Percentiles rank a stretch among this genome's conserved stretches.
phyloP scores from a whole-genome alignment of 2,888 invertebrate species.

The Criorhina ranunculi region DNA sequence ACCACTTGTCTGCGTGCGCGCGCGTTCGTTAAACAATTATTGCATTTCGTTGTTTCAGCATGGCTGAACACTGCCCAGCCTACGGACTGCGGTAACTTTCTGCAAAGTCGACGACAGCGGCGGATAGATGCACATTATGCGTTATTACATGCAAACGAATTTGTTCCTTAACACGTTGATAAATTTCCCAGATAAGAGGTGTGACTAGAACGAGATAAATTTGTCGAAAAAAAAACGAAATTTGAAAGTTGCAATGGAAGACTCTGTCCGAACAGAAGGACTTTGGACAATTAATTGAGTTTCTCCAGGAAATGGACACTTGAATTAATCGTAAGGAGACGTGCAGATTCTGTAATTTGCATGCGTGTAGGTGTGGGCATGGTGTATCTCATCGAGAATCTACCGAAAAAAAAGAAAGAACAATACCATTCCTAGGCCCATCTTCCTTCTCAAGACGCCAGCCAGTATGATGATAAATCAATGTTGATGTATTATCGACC shows the following conservation, averaged over 20 bases:
- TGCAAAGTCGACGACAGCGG: not conserved
- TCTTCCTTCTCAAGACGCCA: slow-evolving; percentile 42
- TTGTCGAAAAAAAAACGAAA: slow-evolving; percentile 12
- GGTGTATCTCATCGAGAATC: slow-evolving; percentile 11
- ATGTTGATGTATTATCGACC: slow-evolving; percentile 75
- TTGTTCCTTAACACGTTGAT: slow-evolving; percentile 70
- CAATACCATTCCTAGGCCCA: slow-evolving; percentile 18
- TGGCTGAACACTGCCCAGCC: slow-evolving; percentile 30
- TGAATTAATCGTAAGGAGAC: slow-evolving; percentile 71
- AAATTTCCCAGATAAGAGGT: slow-evolving; percentile 74
- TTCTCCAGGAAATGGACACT: slow-evolving; percentile 59
- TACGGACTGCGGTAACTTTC: slow-evolving; percentile 33
- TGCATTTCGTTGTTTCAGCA: slow-evolving; percentile 69
- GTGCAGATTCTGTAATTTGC: slow-evolving; percentile 67
- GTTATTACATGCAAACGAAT: slow-evolving; percentile 70
- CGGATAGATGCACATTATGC: slow-evolving; percentile 60
- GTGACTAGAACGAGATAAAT: slow-evolving; percentile 66
- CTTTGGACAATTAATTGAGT: slow-evolving; percentile 66
- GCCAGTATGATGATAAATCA: slow-evolving; percentile 72
- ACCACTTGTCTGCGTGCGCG: slow-evolving; percentile 56
- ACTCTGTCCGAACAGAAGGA: slow-evolving; percentile 55
- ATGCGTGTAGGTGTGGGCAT: slow-evolving; percentile 57
- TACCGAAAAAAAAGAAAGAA: slow-evolving; percentile 19
- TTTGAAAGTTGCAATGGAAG: slow-evolving; percentile 26
- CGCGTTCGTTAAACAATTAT: slow-evolving; percentile 70